Evolutionary conservation across 2,113 vertebrate species (phyloP), one percentile per base, ranked within the genome.

Genomic region (Suncus etruscus): DNA sequence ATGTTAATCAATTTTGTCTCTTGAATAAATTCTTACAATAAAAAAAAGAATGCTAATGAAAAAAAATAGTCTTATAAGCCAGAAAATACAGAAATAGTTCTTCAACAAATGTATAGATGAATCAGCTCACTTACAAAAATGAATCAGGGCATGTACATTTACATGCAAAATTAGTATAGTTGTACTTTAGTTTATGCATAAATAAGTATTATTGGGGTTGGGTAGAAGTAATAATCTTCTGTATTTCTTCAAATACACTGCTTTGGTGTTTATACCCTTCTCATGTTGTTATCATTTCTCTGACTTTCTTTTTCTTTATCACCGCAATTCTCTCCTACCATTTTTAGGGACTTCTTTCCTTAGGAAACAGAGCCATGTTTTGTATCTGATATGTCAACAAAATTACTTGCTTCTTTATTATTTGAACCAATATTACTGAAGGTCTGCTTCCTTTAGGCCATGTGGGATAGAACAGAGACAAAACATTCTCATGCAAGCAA

Each of bases 81-180:
- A 39, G 39, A 39, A 39, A 39, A 39, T 39, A 39, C 39, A 39
- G 39, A 39, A 39, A 51, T 63, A 82, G 65, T 50, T 93, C 29
- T 78, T 31, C 31, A 82, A 74, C 61, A 84, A 76, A 66, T 77
- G n/a, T 84, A 51, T 75, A 58, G 29, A 32, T 78, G 75, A 85
- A 78, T 73, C 73, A 76, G 50, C 77, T 90, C 2, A 18, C 25
- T 91, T 89, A 29, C 39, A 92, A 39, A 86, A 70, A 1, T 68
- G 47, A 87, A 45, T 31, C 80, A 76, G 47, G 48, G 75, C n/a
- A 6, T 63, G 85, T 74, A 84, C 47, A 79, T 84, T 75, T 45
- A 68, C 16, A 88, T 69, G 78, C 51, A 48, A 65, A 96, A 82
- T 84, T 63, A 86, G 58, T 72, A 63, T 54, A n/a, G 54, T 68